These are phyloP conservation scores for Zapornia atra DNA, from an alignment of 2,113 vertebrate genomes.

Conservation along the genomic window DNA sequence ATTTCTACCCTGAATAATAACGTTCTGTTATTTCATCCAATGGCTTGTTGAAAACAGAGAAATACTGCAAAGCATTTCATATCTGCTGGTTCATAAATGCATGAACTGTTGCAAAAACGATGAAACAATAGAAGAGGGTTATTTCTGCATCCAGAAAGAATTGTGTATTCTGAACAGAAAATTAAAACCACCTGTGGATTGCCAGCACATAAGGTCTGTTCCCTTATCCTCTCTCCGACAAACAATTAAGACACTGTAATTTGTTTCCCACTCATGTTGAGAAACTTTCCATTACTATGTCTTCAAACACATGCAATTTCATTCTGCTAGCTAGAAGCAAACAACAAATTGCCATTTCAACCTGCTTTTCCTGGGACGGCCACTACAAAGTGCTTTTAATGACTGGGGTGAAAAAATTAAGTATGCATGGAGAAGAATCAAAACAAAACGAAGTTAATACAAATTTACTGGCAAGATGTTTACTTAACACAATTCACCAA, in stretches of 20 bases:
- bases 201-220: conserved; percentile 33
- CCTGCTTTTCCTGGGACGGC: conserved; percentile 51
- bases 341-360: conserved; percentile 51
- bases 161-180: conserved; percentile 26
- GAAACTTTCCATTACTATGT: conserved; percentile 63
- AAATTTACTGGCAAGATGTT: conserved; percentile 58
- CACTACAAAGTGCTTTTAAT: conserved; percentile 69
- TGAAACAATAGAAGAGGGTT: background rate
- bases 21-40: conserved; percentile 19
- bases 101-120: conserved; percentile 26
- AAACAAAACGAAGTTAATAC: conserved; percentile 62
- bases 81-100: conserved; percentile 20
- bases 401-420: conserved; percentile 64
- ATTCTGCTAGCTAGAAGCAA: conserved; percentile 69
- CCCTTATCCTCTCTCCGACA: conserved; percentile 38
- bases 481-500: conserved; percentile 67
- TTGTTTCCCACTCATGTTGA: conserved; percentile 9
- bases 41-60: background rate
- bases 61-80: conserved; percentile 13
- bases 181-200: background rate
- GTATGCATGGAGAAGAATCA: conserved; percentile 59
- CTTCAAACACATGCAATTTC: conserved; percentile 70
- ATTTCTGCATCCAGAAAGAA: conserved; percentile 21
- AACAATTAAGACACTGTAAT: conserved; percentile 53
- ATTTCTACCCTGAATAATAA: conserved; percentile 53